Base-by-base conservation (phyloP, 2,113 vertebrate species). In the Pachypanchax playfairii region DNA sequence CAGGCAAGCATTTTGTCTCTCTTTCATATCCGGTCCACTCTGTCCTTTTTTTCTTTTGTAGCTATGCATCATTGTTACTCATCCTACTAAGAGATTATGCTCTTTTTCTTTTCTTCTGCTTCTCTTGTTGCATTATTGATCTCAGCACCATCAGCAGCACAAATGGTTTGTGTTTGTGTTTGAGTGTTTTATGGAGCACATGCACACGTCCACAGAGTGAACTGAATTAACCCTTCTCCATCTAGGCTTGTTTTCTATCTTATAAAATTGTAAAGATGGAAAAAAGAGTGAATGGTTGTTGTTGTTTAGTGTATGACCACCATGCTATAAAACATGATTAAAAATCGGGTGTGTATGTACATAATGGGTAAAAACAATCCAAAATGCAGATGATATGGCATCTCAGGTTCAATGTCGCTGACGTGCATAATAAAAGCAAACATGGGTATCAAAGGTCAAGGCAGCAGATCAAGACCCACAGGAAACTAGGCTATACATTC, bases 61-160 rank as follows among this genome's bases (percentile, higher is more conserved):
- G 15, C 61, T 47, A 11, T 3, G 20, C 47, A 61, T 69, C 65
- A 56, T 52, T 15, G 33, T 81, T 74, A 83, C 58, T 85, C 77
- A 78, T 70, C 70, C 36, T 29, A 77, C 64, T 79, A 72, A 74
- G 57, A 74, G 57, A 70, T 39, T 29, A 73, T 28, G 69, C 67
- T 18, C 65, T 15, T 51, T 50, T 13, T 7, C 53, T 17, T 50
- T 29, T 38, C 44, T 21, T 38, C 53, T 58, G 50, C 61, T 43
- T 20, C 57, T 82, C 17, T 31, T 24, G 17, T 8, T 50, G 69
- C 79, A 84, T 85, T 86, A 80, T 86, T 85, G 77, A 83, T 82
- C 71, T 66, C 57, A 77, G 67, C 70, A 39, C 64, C 58, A 69
- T 48, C 66, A 74, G 74, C 63, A 79, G 72, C 51, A 53, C 33